A percentile compares a stretch with the other conserved stretches of the same genome.
Conservation (phyloP, 2,888 invertebrate genomes). For the Dichetophora obliterata region DNA sequence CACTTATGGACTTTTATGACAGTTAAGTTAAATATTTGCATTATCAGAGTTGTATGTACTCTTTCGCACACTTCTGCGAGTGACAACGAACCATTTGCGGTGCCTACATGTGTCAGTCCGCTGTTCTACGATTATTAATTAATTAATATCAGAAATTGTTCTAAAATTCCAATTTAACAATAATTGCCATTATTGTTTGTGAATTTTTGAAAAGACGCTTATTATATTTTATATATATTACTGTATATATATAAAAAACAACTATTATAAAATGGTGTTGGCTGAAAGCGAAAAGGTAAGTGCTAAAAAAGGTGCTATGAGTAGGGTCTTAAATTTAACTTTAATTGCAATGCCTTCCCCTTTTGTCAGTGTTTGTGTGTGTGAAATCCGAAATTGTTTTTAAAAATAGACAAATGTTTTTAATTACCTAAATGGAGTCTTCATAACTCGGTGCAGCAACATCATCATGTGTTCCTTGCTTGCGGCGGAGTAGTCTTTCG, state of each 20-base stretch:
- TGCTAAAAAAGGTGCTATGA: constrained; percentile 23
- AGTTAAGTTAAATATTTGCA: no score
- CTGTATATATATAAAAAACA: neutral
- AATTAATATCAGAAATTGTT: constrained; percentile 32
- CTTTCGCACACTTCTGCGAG: neutral
- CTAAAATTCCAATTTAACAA: constrained; percentile 32
- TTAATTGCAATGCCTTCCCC: constrained; percentile 32
- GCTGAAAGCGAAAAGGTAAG: constrained; percentile 51
- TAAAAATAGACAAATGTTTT: neutral
- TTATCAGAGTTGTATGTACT: no score
- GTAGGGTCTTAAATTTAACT: constrained; percentile 36
- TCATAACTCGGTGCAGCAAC: no score
- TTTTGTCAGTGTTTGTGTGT: neutral
- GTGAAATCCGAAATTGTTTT: neutral
- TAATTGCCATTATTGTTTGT: constrained; percentile 36
- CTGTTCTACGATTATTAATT: constrained; percentile 17
- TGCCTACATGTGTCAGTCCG: constrained; percentile 47
- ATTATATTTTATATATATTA: neutral
- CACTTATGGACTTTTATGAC: neutral
- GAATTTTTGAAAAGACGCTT: neutral
- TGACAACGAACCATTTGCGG: constrained; percentile 5
- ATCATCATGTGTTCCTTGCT: no score
- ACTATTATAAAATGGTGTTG: constrained; percentile 50
- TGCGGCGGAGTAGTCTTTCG: no score
- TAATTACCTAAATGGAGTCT: no score